phyloP scores from a whole-genome alignment of 2,888 invertebrate genomes.

The Cephus sareptanus region DNA sequence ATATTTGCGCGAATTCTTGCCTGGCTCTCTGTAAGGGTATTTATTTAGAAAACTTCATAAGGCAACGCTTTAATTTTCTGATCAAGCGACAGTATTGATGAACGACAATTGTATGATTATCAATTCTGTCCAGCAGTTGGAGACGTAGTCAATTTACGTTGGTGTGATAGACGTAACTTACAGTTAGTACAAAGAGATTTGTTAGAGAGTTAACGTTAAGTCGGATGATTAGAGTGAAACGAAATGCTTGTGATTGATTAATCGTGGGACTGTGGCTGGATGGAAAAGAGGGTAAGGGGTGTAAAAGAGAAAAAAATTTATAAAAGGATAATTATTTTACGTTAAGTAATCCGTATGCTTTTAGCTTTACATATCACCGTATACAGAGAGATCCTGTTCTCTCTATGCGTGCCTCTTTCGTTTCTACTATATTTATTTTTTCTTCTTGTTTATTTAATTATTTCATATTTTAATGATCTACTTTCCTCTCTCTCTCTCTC shows the following conservation, averaged over 20 bases:
- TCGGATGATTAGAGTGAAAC: constrained; percentile 2
- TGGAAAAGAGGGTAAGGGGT: background rate
- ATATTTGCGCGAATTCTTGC: no score
- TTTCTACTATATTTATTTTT: background rate
- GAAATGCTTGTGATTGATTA: background rate
- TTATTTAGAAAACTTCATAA: no score
- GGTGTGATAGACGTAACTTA: constrained; percentile 34
- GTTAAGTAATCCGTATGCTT: constrained; percentile 10
- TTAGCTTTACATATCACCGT: constrained; percentile 25
- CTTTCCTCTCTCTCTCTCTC: constrained; percentile 1
- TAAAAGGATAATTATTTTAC: constrained; percentile 9
- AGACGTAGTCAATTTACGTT: constrained; percentile 32
- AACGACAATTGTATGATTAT: background rate
- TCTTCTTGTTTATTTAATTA: no score
- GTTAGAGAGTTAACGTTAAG: constrained; percentile 10
- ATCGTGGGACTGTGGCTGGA: background rate
- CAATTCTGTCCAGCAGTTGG: background rate
- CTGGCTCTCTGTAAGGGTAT: background rate
- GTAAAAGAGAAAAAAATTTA: background rate
- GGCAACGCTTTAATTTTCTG: no score
- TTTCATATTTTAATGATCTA: no score
- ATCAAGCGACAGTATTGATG: background rate
- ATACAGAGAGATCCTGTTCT: background rate
- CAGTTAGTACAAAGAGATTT: constrained; percentile 34
- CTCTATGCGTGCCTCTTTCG: background rate